Evolutionary conservation across 2,888 invertebrate genomes (phyloP).

Genomic region (Pteria penguin): DNA sequence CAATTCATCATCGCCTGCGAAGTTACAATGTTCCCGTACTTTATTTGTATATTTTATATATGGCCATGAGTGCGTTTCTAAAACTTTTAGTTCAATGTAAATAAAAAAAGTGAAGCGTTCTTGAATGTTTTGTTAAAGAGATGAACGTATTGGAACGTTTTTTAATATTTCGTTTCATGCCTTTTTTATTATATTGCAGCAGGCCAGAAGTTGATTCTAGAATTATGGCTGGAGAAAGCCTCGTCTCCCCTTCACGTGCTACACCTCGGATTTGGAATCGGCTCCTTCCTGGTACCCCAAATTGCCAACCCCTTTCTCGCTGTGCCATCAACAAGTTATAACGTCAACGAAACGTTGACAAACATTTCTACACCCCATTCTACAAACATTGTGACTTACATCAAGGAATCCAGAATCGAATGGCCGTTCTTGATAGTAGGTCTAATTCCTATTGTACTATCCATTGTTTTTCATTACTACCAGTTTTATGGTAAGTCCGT

Average conservation of each 20-base stretch:
- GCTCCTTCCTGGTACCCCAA: conserved; percentile 66
- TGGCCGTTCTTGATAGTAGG: conserved; percentile 57
- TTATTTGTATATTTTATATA: no score
- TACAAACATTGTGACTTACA: no score
- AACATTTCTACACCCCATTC: not conserved
- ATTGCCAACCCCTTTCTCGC: conserved; percentile 66
- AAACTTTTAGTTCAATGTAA: no score
- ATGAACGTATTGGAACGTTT: no score
- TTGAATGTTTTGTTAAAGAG: no score
- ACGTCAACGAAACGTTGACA: not conserved
- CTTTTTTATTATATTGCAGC: conserved; percentile 55
- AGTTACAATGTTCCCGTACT: no score
- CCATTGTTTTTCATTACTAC: conserved; percentile 53
- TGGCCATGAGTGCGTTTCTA: no score
- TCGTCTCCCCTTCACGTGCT: conserved; percentile 64
- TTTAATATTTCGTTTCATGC: no score
- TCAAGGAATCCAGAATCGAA: conserved; percentile 58
- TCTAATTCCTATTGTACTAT: conserved; percentile 42
- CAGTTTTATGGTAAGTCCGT: conserved; percentile 32
- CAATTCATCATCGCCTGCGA: no score
- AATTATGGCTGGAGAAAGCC: conserved; percentile 64
- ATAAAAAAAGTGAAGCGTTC: no score
- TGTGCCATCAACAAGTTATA: conserved; percentile 9
- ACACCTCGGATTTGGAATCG: conserved; percentile 70
- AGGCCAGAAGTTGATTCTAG: conserved; percentile 61